phyloP scores from a whole-genome alignment of 1,140 invertebrate genomes.

The Solenopsis invicta region DNA sequence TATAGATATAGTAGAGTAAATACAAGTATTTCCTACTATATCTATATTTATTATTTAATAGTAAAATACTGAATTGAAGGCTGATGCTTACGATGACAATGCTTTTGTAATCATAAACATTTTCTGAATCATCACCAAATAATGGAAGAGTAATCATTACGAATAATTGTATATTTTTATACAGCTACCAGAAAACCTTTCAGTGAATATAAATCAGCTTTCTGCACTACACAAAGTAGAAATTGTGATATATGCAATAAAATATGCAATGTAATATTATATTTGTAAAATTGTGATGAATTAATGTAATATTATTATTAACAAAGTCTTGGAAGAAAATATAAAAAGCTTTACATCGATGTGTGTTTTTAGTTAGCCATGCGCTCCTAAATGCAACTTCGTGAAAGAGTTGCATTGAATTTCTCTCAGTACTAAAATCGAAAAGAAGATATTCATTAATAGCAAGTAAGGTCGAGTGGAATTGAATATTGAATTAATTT shows the following conservation, averaged over 20 bases:
- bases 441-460: background rate
- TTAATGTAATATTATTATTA: slow-evolving; percentile 70
- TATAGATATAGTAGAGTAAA: slow-evolving; percentile 54
- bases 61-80: slow-evolving; percentile 66
- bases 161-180: slow-evolving; percentile 44
- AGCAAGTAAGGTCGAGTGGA: background rate
- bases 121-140: slow-evolving; percentile 46
- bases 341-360: slow-evolving; percentile 63
- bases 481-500: slow-evolving; percentile 39
- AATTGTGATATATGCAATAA: slow-evolving; percentile 75
- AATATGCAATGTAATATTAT: slow-evolving; percentile 63
- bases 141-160: slow-evolving; percentile 47
- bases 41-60: slow-evolving; percentile 62
- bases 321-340: slow-evolving; percentile 64
- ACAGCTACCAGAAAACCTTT: slow-evolving; percentile 31
- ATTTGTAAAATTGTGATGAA: slow-evolving; percentile 73
- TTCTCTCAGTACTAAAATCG: background rate
- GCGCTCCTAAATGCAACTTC: background rate
- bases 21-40: slow-evolving; percentile 17
- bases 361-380: background rate
- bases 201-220: slow-evolving; percentile 64
- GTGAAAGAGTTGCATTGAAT: background rate
- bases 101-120: slow-evolving; percentile 40
- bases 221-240: slow-evolving; percentile 73
- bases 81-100: slow-evolving; percentile 65